phyloP scores from a whole-genome alignment of 1,140 invertebrate genomes.

The Dendrolimus punctatus region DNA sequence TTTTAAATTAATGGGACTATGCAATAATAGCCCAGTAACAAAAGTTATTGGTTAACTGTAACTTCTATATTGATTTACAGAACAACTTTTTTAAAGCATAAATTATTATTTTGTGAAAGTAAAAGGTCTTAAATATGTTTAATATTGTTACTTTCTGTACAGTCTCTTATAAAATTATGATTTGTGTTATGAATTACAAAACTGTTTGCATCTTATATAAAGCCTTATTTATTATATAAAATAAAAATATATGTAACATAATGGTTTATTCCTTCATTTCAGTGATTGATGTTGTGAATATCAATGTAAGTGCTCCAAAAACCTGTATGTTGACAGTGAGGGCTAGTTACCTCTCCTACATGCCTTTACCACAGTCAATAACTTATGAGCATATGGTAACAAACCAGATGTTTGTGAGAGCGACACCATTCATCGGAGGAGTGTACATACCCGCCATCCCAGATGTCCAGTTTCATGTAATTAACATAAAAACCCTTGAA shows the following conservation, averaged over 20 bases:
- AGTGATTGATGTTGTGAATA: conserved; percentile 50
- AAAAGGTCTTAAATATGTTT: too few species aligned
- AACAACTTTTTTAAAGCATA: too few species aligned
- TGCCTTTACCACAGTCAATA: conserved; percentile 34
- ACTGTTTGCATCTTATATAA: conserved; percentile 4
- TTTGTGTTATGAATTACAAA: neutral
- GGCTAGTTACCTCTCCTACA: conserved; percentile 38
- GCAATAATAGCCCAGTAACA: too few species aligned
- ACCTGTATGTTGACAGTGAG: conserved; percentile 42
- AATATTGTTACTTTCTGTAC: neutral
- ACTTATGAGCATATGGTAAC: conserved; percentile 33
- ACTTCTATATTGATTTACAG: too few species aligned
- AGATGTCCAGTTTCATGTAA: conserved; percentile 43
- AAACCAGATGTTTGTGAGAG: conserved; percentile 17
- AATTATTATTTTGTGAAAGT: too few species aligned
- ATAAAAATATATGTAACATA: conserved; percentile 4
- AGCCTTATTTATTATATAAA: conserved; percentile 5
- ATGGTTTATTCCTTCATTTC: conserved; percentile 20
- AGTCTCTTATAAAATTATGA: neutral
- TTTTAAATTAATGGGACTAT: too few species aligned
- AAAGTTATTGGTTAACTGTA: too few species aligned
- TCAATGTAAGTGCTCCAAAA: conserved; percentile 39
- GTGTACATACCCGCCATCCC: conserved; percentile 50
- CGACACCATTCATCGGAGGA: conserved; percentile 35
- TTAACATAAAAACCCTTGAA: conserved; percentile 42